These are phyloP conservation scores for Enoplosus armatus DNA, from an alignment of 2,797 vertebrate genomes.

Conservation along the genomic window DNA sequence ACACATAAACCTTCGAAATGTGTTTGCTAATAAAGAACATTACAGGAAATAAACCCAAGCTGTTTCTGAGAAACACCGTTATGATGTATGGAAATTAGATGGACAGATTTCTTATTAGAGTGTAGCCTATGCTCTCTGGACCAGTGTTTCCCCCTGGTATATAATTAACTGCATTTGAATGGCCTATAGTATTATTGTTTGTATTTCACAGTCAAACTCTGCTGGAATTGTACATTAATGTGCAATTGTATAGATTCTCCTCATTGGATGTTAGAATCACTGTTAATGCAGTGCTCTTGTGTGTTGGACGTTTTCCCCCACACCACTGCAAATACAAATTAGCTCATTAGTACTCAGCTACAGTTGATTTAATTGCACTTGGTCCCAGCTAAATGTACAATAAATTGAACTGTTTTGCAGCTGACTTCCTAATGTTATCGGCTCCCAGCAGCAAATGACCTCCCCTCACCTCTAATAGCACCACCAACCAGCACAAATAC, in stretches of 20 bases:
- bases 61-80: neutral
- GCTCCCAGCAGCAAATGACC: slow-evolving; percentile 9
- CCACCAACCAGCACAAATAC: neutral
- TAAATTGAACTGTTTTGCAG: slow-evolving; percentile 41
- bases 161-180: neutral
- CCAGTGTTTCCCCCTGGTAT: neutral
- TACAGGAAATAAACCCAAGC: neutral
- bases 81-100: neutral
- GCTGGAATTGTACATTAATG: slow-evolving; percentile 13
- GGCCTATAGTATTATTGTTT: neutral
- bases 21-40: neutral
- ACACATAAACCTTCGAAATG: neutral
- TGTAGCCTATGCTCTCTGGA: neutral
- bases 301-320: neutral
- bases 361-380: slow-evolving; percentile 35
- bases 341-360: slow-evolving; percentile 17
- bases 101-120: neutral
- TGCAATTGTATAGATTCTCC: neutral
- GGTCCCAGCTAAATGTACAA: slow-evolving; percentile 35
- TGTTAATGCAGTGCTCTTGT: neutral
- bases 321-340: slow-evolving; percentile 15
- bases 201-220: neutral
- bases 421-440: slow-evolving; percentile 21
- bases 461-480: slow-evolving; percentile 11
- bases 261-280: neutral